phyloP scores from a whole-genome alignment of 1,140 invertebrate species.

The roundworm (Caenorhabditis elegans) region DNA sequence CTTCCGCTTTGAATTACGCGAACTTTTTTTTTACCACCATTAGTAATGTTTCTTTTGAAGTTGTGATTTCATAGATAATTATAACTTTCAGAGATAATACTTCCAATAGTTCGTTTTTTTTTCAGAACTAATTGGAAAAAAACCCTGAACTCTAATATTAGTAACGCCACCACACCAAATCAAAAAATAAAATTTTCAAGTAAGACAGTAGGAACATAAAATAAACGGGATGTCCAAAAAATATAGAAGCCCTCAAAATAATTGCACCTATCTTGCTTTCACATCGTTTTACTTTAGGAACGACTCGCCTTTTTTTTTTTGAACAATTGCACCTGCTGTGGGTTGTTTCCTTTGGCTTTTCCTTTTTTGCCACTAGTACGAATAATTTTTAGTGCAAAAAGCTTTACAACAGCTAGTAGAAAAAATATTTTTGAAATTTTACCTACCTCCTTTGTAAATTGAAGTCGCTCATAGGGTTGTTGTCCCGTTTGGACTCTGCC shows the following conservation, averaged over 20 bases:
- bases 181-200: not conserved
- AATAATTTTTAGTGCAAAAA: no score
- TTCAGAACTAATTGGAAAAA: not conserved
- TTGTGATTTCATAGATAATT: no score
- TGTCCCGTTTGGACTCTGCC: conserved; percentile 15
- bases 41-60: no score
- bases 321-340: conserved; percentile 16
- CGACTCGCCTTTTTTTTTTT: no score
- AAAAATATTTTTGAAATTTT: no score
- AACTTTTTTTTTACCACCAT: no score
- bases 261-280: not conserved
- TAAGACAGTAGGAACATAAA: no score
- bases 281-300: not conserved
- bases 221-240: no score
- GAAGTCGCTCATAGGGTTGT: conserved; percentile 17
- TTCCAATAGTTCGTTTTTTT: no score
- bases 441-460: not conserved
- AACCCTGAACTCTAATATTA: not conserved
- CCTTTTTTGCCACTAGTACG: conserved; percentile 10
- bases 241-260: not conserved
- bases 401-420: no score
- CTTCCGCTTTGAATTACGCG: no score
- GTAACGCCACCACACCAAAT: not conserved
- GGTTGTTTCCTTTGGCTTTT: not conserved
- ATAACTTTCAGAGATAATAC: no score